Percentiles rank a stretch among this genome's conserved stretches.
Conservation (phyloP, 2,113 vertebrate species). For the Aix galericulata region DNA sequence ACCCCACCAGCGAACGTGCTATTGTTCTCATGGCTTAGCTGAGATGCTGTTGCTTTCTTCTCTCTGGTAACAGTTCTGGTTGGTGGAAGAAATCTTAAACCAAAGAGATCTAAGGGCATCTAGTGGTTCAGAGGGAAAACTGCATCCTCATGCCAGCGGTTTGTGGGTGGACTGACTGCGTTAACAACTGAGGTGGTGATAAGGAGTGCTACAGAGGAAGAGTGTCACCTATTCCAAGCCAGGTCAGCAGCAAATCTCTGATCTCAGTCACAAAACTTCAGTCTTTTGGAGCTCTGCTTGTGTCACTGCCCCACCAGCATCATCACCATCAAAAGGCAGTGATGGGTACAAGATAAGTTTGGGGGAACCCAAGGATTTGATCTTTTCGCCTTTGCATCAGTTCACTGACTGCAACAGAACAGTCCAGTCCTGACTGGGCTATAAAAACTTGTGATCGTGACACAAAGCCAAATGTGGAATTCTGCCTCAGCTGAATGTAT, state of each 20-base stretch:
- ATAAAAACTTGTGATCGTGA: not conserved
- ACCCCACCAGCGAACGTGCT: not conserved
- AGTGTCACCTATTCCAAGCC: not conserved
- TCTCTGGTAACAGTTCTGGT: not conserved
- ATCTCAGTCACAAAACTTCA: not conserved
- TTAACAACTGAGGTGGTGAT: fast-evolving
- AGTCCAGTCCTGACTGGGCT: not conserved
- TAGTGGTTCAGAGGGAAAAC: conserved; percentile 32
- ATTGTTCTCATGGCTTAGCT: not conserved
- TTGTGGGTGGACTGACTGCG: not conserved
- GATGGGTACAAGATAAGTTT: not conserved
- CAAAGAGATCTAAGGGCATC: conserved; percentile 62
- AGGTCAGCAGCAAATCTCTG: fast-evolving
- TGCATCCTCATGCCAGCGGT: not conserved
- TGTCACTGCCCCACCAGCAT: not conserved
- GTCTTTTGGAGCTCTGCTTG: not conserved
- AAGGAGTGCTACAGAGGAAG: not conserved
- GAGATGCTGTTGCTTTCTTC: not conserved
- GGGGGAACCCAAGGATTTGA: not conserved
- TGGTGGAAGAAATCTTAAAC: not conserved
- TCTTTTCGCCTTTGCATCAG: fast-evolving
- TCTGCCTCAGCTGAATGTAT: not conserved
- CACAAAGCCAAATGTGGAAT: not conserved
- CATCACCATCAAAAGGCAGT: not conserved
- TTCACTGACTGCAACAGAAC: not conserved